Base-by-base conservation (phyloP, 2,888 invertebrate species). In the Siphlonurus alternatus region DNA sequence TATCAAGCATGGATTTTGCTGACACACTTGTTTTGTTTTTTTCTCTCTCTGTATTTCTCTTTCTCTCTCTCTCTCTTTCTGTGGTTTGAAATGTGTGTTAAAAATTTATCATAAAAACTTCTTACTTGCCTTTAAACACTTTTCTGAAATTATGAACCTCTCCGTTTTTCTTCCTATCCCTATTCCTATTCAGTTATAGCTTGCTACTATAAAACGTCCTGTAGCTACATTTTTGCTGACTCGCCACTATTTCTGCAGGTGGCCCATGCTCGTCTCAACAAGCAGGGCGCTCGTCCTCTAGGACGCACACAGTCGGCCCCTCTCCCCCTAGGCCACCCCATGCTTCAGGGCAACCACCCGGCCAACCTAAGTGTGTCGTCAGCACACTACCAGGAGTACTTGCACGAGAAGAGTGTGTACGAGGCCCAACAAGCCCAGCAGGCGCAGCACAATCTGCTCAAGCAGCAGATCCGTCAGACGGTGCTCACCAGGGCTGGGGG, bases 261-360 rank as follows among this genome's bases (percentile, higher is more conserved):
- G 68, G 84, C 84, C 60, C 83, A 84, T 72, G 83, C 83, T 69
- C 81, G 87, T 71, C 80, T 88, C 65, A 80, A 81, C 78, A 87
- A 87, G 78, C 80, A 82, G 73, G 82, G 84, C 71, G 88, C 88
- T 71, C 79, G 92, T 63, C 92, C 92, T 38, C 80, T 94, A 70
- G 93, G 93, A 66, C 85, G 96, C 73, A 96, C 96, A 65, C 95
- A 96, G 78, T 95, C 95, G 60, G 95, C 95, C 2, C 93, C 93
- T 1, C 77, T 93, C 70, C 92, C 92, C 24, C 79, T 95, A 64
- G 93, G 93, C 1, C 92, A 93, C 78, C 92, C 93, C 23, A 85
- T 91, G 81, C 81, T 93, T 64, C 77, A 76, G 68, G 64, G 80
- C 81, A 62, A 77, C 78, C 15, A 73, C 74, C 64, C 70, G 68